Base-by-base conservation (phyloP, 2,797 vertebrate genomes). In the Huso huso region DNA sequence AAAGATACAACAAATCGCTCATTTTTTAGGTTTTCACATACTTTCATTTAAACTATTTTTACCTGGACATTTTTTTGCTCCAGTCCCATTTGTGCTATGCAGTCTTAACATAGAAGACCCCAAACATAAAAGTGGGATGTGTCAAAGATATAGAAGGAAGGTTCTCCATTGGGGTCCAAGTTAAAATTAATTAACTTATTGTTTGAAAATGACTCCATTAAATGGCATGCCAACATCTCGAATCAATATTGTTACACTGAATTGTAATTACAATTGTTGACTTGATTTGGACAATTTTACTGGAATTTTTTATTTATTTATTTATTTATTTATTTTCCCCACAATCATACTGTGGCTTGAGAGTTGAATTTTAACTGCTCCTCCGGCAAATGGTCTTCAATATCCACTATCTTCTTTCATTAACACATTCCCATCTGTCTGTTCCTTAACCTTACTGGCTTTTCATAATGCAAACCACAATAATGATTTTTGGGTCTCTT, bases 401-500 rank as follows among this genome's bases (percentile, higher is more conserved):
- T 10, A 53, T 6, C 18, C 6, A 13, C 55, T 1, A 48, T 48
- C 10, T 15, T n/a, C 10, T 55, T 66, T 50, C 8, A 7, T 13
- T 10, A 66, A 59, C 59, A 58, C 59, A 66, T 13, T 66, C 8
- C 15, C 55, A 59, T 59, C 7, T 15, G 15, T 9, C 18, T 37
- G 23, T 55, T n/a, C n/a, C 9, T 10, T 10, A 55, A 55, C 49
- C 9, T 9, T 15, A 9, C 9, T 7, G 37, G 15, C 53, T 55
- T 55, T 55, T 55, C 4, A 37, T 55, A 10, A 55, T 55, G 7
- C 37, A 67, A 67, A 37, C 10, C 18, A 49, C 53, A n/a, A 4
- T n/a, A 55, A 23, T 50, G 13, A 51, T 66, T 7, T 73, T 67
- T 76, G 84, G 11, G 12, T 51, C 10, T 8, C 4, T 49, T 51